Evolutionary conservation across 2,888 invertebrate species (phyloP).

Genomic region (Morinoia aosen): DNA sequence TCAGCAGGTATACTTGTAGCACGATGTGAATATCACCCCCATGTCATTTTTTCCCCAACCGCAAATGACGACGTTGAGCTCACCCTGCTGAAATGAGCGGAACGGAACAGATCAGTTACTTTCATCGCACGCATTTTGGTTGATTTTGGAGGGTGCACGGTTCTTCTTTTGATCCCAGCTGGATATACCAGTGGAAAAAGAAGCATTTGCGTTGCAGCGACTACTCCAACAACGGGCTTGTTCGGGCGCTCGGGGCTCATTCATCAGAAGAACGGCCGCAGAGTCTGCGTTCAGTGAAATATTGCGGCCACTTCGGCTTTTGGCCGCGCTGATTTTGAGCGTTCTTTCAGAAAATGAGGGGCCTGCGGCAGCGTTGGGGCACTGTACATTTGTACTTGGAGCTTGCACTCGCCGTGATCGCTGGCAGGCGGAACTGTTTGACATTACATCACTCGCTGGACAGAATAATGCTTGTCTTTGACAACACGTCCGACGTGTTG

Average conservation of each 20-base stretch:
- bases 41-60: not conserved
- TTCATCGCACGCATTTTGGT: not conserved
- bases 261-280: not conserved
- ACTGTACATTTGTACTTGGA: not conserved
- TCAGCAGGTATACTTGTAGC: not conserved
- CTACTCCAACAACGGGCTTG: not conserved
- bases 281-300: not conserved
- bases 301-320: slow-evolving; percentile 4
- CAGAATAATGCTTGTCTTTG: not conserved
- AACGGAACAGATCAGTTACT: not conserved
- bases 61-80: not conserved
- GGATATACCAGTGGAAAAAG: not conserved
- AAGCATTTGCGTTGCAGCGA: not conserved
- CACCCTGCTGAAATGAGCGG: not conserved
- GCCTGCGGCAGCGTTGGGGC: not conserved
- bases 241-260: not conserved
- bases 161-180: not conserved
- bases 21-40: not conserved
- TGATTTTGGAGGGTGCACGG: not conserved
- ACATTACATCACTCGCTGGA: not conserved
- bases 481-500: not conserved
- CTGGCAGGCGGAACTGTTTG: not conserved
- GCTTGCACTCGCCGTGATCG: not conserved
- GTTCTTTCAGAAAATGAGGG: not conserved
- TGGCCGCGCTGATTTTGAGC: not conserved